A percentile compares a stretch with the other conserved stretches of the same genome.
Conservation (phyloP, 2,113 vertebrate species). For the Cariama cristata region DNA sequence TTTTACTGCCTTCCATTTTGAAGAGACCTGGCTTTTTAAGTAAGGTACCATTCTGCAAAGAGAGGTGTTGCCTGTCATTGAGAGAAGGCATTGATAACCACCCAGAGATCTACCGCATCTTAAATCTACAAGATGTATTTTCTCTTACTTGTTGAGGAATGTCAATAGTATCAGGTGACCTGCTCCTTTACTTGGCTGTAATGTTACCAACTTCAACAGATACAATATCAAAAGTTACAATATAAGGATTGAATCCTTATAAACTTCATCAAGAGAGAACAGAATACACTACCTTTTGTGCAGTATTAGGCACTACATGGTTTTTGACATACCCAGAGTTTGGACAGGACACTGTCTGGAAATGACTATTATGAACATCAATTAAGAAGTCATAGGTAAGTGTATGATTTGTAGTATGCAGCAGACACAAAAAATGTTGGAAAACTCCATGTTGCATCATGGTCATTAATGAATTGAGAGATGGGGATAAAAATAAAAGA, state of each 20-base stretch:
- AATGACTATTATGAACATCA: not conserved
- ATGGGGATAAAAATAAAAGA: accelerated
- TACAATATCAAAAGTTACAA: not conserved
- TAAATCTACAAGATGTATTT: not conserved
- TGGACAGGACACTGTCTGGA: not conserved
- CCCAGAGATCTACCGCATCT: not conserved
- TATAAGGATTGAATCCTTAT: not conserved
- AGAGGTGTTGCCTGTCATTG: not conserved
- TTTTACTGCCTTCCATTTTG: not conserved
- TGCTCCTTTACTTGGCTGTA: not conserved
- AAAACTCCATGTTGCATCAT: not conserved
- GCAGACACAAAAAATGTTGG: not conserved
- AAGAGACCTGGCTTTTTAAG: not conserved
- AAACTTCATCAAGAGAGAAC: not conserved
- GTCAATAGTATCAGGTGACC: not conserved
- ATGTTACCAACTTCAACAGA: no score
- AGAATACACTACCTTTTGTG: not conserved
- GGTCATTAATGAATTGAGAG: not conserved
- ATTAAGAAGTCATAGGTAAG: not conserved
- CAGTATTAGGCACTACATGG: not conserved
- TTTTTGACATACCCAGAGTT: not conserved
- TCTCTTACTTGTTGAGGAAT: not conserved
- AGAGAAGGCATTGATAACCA: not conserved
- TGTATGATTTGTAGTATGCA: not conserved
- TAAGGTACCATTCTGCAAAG: not conserved